These are phyloP conservation scores for Ramazzottius varieornatus DNA, from an alignment of 2,888 invertebrate species.

Conservation along the genomic window DNA sequence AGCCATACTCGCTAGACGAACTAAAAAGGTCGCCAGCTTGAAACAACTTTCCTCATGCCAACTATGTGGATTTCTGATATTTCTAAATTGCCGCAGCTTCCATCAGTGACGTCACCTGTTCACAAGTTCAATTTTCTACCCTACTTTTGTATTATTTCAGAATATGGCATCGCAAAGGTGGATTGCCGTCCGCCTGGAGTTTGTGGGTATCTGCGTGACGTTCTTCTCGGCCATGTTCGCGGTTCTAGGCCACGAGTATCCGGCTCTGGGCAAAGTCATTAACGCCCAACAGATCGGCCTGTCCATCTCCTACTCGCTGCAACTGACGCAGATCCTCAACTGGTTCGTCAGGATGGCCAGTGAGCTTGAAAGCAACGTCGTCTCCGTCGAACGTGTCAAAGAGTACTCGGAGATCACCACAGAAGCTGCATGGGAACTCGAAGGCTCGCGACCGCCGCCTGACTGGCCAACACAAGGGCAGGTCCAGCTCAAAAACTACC, in stretches of 20 bases:
- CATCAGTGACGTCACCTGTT: too few species aligned
- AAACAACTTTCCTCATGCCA: too few species aligned
- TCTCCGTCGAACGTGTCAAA: conserved; percentile 30
- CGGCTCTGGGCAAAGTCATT: conserved; percentile 40
- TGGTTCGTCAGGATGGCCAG: conserved; percentile 30
- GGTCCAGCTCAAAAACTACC: conserved; percentile 4
- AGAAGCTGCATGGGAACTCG: conserved; percentile 20
- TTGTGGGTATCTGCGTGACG: conserved; percentile 81
- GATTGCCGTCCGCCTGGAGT: conserved; percentile 77
- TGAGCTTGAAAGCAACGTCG: conserved; percentile 31
- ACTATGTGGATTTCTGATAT: too few species aligned
- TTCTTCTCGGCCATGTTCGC: conserved; percentile 79
- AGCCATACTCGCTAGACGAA: too few species aligned
- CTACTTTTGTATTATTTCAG: too few species aligned
- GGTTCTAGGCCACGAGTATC: conserved; percentile 43
- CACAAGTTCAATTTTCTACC: too few species aligned
- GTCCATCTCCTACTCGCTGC: conserved; percentile 28
- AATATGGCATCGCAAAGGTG: conserved; percentile 32
- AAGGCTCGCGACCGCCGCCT: conserved; percentile 11
- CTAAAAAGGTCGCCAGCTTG: too few species aligned
- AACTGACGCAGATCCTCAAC: conserved; percentile 26
- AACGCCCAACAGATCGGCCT: conserved; percentile 38
- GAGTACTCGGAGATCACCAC: conserved; percentile 26
- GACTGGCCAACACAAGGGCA: conserved; percentile 5
- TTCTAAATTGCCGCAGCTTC: too few species aligned